Evolutionary conservation across 2,888 invertebrate genomes (phyloP).

Genomic region (Molorchus minor): DNA sequence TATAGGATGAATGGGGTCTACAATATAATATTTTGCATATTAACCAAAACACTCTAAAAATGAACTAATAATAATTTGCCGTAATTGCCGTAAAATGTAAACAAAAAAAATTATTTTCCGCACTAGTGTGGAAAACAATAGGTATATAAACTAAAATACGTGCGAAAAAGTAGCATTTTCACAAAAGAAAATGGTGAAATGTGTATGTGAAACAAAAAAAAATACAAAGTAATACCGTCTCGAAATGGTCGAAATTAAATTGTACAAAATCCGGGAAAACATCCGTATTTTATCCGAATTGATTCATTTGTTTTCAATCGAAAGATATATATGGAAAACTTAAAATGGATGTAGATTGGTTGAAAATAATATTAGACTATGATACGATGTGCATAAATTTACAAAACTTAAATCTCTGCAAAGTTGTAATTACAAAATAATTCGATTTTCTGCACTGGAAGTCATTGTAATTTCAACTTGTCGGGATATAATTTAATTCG

Average conservation of each 20-base stretch:
- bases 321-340: conserved; percentile 29
- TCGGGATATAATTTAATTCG: conserved; percentile 45
- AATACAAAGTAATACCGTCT: not conserved
- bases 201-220: no score
- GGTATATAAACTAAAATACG: no score
- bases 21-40: no score
- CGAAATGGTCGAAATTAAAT: conserved; percentile 30
- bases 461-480: conserved; percentile 51
- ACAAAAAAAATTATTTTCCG: no score
- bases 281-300: conserved; percentile 39
- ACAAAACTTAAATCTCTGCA: conserved; percentile 48
- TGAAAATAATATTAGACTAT: conserved; percentile 29
- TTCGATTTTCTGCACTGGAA: conserved; percentile 57
- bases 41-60: no score
- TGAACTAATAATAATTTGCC: no score
- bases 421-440: conserved; percentile 60
- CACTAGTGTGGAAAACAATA: no score
- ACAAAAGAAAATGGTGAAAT: no score
- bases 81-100: no score
- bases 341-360: conserved; percentile 27
- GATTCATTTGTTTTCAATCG: conserved; percentile 44
- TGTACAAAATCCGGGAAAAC: conserved; percentile 33
- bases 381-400: conserved; percentile 40
- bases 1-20: no score
- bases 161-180: no score